phyloP scores from a whole-genome alignment of 1,140 invertebrate genomes.

The Drosophila gunungcola region DNA sequence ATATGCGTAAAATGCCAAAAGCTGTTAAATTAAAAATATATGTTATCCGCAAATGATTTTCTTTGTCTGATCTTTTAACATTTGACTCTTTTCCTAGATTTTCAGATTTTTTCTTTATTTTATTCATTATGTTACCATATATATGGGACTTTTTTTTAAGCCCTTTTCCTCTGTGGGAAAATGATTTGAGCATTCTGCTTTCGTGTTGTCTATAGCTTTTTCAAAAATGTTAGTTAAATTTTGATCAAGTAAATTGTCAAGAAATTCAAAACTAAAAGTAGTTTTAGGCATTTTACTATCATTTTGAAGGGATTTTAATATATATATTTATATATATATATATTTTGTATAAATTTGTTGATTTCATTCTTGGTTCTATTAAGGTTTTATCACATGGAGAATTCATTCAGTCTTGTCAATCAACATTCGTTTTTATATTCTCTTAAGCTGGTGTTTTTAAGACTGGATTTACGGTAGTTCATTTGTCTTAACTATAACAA shows the following conservation, averaged over 20 bases:
- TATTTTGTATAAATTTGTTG: not conserved
- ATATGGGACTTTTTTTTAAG: not conserved
- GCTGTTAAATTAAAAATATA: constrained; percentile 39
- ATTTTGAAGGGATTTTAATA: not conserved
- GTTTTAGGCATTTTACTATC: not conserved
- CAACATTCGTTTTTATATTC: constrained; percentile 13
- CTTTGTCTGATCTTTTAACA: constrained; percentile 19
- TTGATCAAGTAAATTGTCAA: constrained; percentile 5
- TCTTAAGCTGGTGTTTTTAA: constrained; percentile 11
- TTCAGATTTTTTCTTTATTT: constrained; percentile 4
- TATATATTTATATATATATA: not conserved
- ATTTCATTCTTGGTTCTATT: constrained; percentile 15
- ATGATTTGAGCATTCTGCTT: not conserved
- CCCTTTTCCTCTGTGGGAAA: not conserved
- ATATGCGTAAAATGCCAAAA: constrained; percentile 33
- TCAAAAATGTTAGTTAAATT: not conserved
- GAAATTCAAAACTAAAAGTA: not conserved
- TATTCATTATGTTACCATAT: constrained; percentile 10
- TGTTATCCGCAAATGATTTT: constrained; percentile 52
- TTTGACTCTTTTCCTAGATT: constrained; percentile 6
- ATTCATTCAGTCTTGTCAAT: constrained; percentile 62
- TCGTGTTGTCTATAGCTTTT: not conserved
- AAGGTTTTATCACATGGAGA: constrained; percentile 29
- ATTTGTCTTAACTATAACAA: constrained; percentile 63
- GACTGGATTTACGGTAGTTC: constrained; percentile 13